Conservation (phyloP, 2,888 invertebrate genomes). For the Hoplodrina blanda region DNA sequence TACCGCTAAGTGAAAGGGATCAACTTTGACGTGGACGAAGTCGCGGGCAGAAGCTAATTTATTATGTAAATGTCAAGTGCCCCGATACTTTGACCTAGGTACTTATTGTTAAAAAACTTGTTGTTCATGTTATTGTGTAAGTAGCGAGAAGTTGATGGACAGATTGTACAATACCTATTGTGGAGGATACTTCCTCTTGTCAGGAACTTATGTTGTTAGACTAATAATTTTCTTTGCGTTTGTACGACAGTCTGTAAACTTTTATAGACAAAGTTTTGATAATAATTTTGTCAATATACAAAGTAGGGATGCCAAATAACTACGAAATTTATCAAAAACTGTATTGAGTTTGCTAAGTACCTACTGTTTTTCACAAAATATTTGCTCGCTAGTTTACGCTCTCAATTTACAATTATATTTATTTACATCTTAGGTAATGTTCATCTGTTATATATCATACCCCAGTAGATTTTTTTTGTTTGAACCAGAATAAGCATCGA, state of each 20-base stretch:
- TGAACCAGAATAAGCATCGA: neutral
- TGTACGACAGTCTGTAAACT: slow-evolving; percentile 2
- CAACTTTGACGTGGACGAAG: too few relatives aligned
- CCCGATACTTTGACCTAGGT: slow-evolving; percentile 28
- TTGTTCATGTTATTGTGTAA: slow-evolving; percentile 48
- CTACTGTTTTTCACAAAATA: too few relatives aligned
- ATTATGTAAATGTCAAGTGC: slow-evolving; percentile 14
- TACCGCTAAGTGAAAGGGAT: too few relatives aligned
- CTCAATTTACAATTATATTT: too few relatives aligned
- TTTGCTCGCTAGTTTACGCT: too few relatives aligned
- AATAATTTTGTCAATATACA: neutral
- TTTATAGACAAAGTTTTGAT: neutral
- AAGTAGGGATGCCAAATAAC: neutral
- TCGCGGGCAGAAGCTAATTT: too few relatives aligned
- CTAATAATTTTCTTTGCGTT: slow-evolving; percentile 22
- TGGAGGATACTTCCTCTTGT: slow-evolving; percentile 35
- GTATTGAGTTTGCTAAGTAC: too few relatives aligned
- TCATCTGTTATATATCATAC: too few relatives aligned
- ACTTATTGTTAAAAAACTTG: slow-evolving; percentile 41
- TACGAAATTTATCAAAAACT: neutral
- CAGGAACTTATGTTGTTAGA: slow-evolving; percentile 38
- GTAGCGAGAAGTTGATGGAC: slow-evolving; percentile 40
- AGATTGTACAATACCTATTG: slow-evolving; percentile 54
- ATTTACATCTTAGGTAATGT: too few relatives aligned
- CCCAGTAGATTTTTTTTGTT: too few relatives aligned